Percentiles rank a stretch among this genome's conserved stretches.
These are phyloP conservation scores for Tuta absoluta DNA, from an alignment of 2,888 invertebrate genomes.

Conservation along the genomic window DNA sequence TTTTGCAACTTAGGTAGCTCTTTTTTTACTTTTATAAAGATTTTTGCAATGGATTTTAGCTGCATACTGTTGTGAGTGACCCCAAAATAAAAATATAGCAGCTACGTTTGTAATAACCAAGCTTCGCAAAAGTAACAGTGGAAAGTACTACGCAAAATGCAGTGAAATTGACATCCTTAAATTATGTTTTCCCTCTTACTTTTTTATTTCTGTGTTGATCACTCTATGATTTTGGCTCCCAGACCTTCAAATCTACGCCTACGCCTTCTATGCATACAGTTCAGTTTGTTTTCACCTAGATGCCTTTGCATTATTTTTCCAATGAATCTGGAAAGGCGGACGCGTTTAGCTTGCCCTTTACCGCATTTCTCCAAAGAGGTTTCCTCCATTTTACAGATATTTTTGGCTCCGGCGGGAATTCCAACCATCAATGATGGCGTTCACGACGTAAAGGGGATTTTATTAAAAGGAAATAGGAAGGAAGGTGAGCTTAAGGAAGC, in stretches of 20 bases:
- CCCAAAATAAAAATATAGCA: background rate
- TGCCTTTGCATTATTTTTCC: background rate
- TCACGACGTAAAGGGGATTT: conserved; percentile 42
- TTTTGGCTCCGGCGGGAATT: conserved; percentile 48
- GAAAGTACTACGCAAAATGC: no score
- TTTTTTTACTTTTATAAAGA: background rate
- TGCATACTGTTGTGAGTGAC: background rate
- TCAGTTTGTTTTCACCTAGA: background rate
- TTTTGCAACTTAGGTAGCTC: background rate
- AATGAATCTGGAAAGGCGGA: conserved; percentile 1
- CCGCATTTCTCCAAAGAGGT: conserved; percentile 41
- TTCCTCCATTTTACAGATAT: conserved; percentile 49
- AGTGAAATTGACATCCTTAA: no score
- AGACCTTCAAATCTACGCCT: no score
- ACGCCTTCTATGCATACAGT: no score
- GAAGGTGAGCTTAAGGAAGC: no score
- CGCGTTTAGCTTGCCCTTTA: conserved; percentile 30
- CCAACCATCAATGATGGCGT: conserved; percentile 36
- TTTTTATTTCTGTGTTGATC: no score
- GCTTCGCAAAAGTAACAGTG: no score
- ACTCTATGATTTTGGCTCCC: no score
- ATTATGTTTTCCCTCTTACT: no score
- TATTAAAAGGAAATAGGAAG: conserved; percentile 4
- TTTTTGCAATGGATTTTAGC: background rate
- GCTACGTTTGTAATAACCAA: no score